Conservation (phyloP, 2,888 invertebrate genomes). For the Mythimna vitellina region DNA sequence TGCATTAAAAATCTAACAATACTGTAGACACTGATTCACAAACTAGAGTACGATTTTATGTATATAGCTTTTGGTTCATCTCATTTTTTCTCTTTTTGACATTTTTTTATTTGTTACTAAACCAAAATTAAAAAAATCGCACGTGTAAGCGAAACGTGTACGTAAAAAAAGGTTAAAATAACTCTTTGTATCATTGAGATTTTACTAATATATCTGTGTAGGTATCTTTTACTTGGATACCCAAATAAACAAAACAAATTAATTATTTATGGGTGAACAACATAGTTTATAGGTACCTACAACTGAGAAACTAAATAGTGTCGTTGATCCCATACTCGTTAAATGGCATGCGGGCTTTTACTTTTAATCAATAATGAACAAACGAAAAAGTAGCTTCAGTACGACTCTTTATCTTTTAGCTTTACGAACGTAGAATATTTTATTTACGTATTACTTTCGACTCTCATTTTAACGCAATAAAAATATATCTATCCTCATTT, state of each 20-base stretch:
- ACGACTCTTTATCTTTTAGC: constrained; percentile 25
- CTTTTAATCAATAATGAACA: constrained; percentile 62
- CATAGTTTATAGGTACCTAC: neutral
- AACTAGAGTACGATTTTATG: neutral
- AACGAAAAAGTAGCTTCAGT: constrained; percentile 23
- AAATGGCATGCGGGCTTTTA: constrained; percentile 64
- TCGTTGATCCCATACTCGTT: constrained; percentile 56
- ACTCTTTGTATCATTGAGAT: neutral
- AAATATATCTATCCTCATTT: constrained; percentile 31
- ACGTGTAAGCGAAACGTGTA: too few relatives aligned
- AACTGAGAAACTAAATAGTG: constrained; percentile 34
- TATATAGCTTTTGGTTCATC: neutral
- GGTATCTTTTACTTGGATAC: neutral
- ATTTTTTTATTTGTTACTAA: neutral
- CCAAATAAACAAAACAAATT: neutral
- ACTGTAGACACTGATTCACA: too few relatives aligned
- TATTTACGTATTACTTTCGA: constrained; percentile 27
- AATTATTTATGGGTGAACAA: neutral
- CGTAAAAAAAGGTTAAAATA: neutral
- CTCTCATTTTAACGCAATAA: constrained; percentile 9
- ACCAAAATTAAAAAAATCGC: too few relatives aligned
- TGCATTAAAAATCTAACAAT: too few relatives aligned
- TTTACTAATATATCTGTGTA: neutral
- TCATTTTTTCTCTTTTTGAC: neutral
- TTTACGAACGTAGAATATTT: constrained; percentile 25